Evolutionary conservation across 2,797 vertebrate species (phyloP).

Genomic region (Mus caroli): DNA sequence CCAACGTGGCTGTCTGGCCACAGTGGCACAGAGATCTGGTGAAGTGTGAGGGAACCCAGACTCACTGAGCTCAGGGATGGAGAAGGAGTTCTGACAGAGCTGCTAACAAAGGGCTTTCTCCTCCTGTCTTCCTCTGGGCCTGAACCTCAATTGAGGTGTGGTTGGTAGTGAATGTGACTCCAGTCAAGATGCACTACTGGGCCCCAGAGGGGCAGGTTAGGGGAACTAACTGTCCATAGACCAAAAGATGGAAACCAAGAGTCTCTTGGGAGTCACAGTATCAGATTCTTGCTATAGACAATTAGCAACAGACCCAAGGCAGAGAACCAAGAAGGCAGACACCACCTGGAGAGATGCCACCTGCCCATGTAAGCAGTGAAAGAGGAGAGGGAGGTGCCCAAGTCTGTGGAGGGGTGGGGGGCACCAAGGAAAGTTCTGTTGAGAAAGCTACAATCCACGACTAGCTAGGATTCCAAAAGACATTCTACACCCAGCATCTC

Average conservation of each 20-base stretch:
- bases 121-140: neutral
- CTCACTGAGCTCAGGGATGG: neutral
- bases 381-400: neutral
- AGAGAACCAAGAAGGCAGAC: neutral
- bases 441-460: neutral
- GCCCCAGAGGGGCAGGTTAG: neutral
- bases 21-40: neutral
- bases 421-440: neutral
- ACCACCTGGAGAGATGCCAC: neutral
- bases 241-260: neutral
- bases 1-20: neutral
- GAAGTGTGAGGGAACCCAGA: neutral
- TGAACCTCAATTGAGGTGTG: neutral
- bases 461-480: neutral
- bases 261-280: neutral
- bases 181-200: neutral
- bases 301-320: neutral
- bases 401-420: neutral
- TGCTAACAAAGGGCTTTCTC: neutral
- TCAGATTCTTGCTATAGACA: neutral
- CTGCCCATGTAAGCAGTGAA: neutral
- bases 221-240: neutral
- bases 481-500: neutral
- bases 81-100: neutral
- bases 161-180: neutral